Evolutionary conservation across 2,888 invertebrate genomes (phyloP).

Genomic region (Eupithecia dodoneata): DNA sequence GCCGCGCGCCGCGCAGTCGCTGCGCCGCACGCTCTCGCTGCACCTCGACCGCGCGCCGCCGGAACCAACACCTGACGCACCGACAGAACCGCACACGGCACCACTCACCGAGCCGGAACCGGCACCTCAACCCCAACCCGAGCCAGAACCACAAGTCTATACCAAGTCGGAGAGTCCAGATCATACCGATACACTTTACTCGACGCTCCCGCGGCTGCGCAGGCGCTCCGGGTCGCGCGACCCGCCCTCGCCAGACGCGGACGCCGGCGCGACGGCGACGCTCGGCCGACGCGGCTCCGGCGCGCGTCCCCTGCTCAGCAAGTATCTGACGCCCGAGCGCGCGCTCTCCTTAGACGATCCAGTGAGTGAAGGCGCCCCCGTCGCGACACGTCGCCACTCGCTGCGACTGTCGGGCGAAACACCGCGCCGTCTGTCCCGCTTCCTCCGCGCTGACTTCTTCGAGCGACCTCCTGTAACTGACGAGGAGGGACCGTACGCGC

Average conservation of each 20-base stretch:
- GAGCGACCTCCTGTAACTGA: constrained; percentile 81
- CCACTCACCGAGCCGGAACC: constrained; percentile 52
- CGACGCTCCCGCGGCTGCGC: constrained; percentile 68
- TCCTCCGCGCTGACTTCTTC: constrained; percentile 91
- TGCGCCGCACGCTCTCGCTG: constrained; percentile 87
- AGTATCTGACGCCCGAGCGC: constrained; percentile 67
- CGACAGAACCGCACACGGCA: neutral
- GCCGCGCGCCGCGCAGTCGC: constrained; percentile 86
- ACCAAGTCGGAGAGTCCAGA: constrained; percentile 27
- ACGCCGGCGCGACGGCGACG: constrained; percentile 38
- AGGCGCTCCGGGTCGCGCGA: constrained; percentile 52
- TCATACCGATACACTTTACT: constrained; percentile 53
- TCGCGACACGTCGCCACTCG: constrained; percentile 61
- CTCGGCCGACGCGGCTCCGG: constrained; percentile 62
- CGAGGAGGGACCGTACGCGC: constrained; percentile 86
- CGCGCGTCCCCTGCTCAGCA: constrained; percentile 83
- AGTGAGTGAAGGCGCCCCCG: constrained; percentile 54
- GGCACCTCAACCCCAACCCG: constrained; percentile 36
- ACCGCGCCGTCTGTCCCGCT: constrained; percentile 85
- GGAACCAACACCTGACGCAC: neutral
- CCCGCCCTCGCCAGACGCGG: constrained; percentile 37
- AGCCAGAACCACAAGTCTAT: constrained; percentile 15
- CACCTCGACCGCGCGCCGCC: constrained; percentile 49
- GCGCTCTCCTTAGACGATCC: constrained; percentile 67
- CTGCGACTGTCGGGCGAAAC: constrained; percentile 66